phyloP scores from a whole-genome alignment of 2,888 invertebrate species.

The Orthosia cruda region DNA sequence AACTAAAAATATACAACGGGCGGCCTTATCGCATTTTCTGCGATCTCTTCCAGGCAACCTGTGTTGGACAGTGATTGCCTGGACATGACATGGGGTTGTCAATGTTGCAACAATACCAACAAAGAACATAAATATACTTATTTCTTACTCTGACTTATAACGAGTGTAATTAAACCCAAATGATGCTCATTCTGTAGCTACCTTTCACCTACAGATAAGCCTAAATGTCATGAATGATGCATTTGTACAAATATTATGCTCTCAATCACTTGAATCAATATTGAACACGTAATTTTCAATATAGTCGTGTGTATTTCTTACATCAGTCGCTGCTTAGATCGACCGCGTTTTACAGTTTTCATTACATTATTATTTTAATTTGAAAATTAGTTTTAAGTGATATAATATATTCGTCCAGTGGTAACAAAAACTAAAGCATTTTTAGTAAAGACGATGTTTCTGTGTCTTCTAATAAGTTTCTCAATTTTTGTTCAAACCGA shows the following conservation, averaged over 20 bases:
- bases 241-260: conserved; percentile 39
- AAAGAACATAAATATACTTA: too few species aligned
- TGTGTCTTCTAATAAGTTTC: conserved; percentile 13
- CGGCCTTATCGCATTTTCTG: too few species aligned
- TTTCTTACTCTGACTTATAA: too few species aligned
- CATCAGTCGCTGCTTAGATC: background rate
- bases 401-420: background rate
- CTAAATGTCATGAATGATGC: conserved; percentile 7
- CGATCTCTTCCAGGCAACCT: too few species aligned
- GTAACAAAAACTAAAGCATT: background rate
- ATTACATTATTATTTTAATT: background rate
- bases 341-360: background rate
- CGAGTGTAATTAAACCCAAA: background rate
- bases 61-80: too few species aligned
- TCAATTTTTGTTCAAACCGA: conserved; percentile 4
- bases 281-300: background rate
- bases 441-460: background rate
- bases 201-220: conserved; percentile 19
- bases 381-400: background rate
- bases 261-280: conserved; percentile 43
- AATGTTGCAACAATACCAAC: too few species aligned
- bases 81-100: too few species aligned
- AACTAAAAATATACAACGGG: too few species aligned
- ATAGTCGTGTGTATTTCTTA: background rate
- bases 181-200: background rate